Percentiles rank a stretch among this genome's conserved stretches.
These are phyloP conservation scores for Trilocha varians DNA, from an alignment of 2,888 invertebrate genomes.

Conservation along the genomic window DNA sequence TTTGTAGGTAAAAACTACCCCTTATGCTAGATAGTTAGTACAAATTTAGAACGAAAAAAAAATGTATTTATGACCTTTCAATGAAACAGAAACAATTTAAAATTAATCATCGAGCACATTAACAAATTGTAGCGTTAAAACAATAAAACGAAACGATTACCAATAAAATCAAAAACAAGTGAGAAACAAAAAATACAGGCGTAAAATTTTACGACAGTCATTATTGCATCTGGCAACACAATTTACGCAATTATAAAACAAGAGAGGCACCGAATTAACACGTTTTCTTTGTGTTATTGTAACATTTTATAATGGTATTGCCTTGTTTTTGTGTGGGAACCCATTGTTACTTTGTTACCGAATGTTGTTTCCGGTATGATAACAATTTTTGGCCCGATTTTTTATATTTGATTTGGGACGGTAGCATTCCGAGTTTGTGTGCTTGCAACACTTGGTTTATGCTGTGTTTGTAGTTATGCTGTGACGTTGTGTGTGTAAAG, in stretches of 20 bases:
- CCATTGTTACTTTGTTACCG: conserved; percentile 2
- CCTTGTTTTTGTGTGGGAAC: conserved; percentile 5
- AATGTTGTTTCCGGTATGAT: conserved; percentile 5
- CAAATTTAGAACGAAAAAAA: no score
- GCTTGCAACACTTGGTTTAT: not conserved
- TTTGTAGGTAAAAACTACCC: no score
- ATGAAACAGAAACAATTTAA: no score
- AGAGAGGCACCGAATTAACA: conserved; percentile 11
- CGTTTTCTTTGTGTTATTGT: conserved; percentile 14
- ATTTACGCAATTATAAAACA: conserved; percentile 12
- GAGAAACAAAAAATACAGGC: not conserved
- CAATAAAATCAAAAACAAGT: not conserved
- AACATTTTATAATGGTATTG: conserved; percentile 14
- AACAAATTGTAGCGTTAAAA: no score
- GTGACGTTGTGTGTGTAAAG: no score
- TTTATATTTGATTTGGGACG: not conserved
- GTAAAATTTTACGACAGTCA: not conserved
- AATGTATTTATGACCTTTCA: no score
- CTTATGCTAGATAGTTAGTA: no score
- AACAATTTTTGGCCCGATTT: not conserved
- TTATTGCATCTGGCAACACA: not conserved
- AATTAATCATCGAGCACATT: no score
- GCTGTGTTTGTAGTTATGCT: not conserved
- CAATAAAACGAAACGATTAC: not conserved
- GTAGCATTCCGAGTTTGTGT: not conserved